Conservation (phyloP, 2,113 vertebrate genomes). For the Aptenodytes patagonicus region DNA sequence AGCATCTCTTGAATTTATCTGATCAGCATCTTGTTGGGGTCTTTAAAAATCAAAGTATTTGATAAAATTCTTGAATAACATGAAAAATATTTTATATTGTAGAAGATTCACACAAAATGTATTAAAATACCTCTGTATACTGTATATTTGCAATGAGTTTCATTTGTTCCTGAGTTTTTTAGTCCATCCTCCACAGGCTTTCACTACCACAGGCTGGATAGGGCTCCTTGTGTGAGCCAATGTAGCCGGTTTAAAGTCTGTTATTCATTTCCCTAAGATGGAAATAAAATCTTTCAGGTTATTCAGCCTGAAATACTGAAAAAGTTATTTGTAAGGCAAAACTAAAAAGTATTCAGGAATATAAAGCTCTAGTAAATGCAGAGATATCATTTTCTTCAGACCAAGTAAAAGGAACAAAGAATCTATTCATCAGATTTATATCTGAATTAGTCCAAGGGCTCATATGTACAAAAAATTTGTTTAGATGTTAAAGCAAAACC, state of each 20-base stretch:
- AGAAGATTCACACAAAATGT: not conserved
- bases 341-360: not conserved
- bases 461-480: not conserved
- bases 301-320: not conserved
- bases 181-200: not conserved
- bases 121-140: slow-evolving; percentile 21
- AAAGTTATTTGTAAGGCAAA: not conserved
- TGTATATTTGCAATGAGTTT: slow-evolving; percentile 43
- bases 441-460: not conserved
- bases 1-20: not conserved
- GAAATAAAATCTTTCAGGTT: not conserved
- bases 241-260: not conserved
- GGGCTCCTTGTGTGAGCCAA: slow-evolving; percentile 20
- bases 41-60: slow-evolving; percentile 14
- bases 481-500: slow-evolving; percentile 15
- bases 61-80: not conserved
- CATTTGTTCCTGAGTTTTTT: slow-evolving; percentile 39
- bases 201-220: not conserved
- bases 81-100: not conserved
- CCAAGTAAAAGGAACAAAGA: not conserved
- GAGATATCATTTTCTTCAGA: not conserved
- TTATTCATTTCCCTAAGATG: not conserved
- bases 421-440: not conserved
- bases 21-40: not conserved
- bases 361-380: not conserved